These are phyloP conservation scores for Panulirus ornatus DNA, from an alignment of 1,140 invertebrate genomes.

Conservation along the genomic window DNA sequence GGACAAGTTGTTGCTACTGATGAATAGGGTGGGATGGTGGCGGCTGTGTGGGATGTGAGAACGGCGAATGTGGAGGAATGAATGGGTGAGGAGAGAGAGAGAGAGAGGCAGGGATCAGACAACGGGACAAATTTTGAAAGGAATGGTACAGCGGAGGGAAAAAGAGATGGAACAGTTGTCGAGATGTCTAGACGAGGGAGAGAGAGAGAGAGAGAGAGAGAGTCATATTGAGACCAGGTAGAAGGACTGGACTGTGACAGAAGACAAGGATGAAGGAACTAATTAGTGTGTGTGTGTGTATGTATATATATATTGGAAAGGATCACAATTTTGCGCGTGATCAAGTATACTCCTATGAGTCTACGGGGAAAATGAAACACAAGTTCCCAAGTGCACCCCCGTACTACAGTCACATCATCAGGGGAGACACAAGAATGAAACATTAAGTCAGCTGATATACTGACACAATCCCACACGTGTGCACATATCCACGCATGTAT, in stretches of 20 bases:
- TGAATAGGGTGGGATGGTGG: background rate
- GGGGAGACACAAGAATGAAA: too few relatives aligned
- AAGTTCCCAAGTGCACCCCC: too few relatives aligned
- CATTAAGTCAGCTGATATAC: too few relatives aligned
- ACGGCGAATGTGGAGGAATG: background rate
- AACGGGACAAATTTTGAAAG: background rate
- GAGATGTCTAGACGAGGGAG: background rate
- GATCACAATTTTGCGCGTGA: too few relatives aligned
- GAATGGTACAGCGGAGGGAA: background rate
- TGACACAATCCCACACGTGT: background rate
- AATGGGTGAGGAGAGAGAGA: background rate
- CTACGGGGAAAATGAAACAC: too few relatives aligned
- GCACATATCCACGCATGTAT: too few relatives aligned
- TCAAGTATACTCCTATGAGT: too few relatives aligned
- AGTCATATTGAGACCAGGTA: background rate
- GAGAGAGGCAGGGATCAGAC: background rate
- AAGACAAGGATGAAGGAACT: background rate
- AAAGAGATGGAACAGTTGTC: background rate
- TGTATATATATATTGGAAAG: too few relatives aligned
- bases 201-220: constrained; percentile 13
- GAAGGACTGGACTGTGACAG: background rate
- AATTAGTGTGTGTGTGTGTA: too few relatives aligned
- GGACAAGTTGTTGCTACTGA: too few relatives aligned
- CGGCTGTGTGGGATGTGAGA: background rate
- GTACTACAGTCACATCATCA: too few relatives aligned